A percentile compares a stretch with the other conserved stretches of the same genome.
Conservation (phyloP, 2,888 invertebrate genomes). For the Strigamia maritima region DNA sequence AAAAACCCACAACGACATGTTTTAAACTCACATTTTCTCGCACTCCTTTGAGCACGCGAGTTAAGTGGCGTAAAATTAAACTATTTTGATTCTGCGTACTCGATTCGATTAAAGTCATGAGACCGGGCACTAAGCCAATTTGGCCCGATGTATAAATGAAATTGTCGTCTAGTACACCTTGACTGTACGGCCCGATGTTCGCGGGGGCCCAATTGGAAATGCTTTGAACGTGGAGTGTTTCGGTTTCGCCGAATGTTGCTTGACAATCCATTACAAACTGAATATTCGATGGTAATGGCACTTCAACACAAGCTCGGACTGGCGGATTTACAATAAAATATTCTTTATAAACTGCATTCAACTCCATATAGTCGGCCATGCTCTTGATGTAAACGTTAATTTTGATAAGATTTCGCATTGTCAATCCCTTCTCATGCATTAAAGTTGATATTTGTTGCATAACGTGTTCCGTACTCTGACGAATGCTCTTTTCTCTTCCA, state of each 20-base stretch:
- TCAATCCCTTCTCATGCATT: neutral
- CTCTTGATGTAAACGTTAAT: constrained; percentile 79
- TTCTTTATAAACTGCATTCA: constrained; percentile 74
- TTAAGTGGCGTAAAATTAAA: constrained; percentile 77
- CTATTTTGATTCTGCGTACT: constrained; percentile 73
- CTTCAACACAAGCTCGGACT: constrained; percentile 78
- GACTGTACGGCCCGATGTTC: constrained; percentile 94
- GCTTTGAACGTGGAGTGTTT: constrained; percentile 80
- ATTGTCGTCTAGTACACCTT: constrained; percentile 80
- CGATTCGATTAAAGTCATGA: constrained; percentile 69
- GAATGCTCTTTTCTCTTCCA: neutral
- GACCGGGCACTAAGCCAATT: constrained; percentile 82
- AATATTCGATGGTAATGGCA: constrained; percentile 63
- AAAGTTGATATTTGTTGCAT: neutral
- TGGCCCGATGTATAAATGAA: constrained; percentile 86
- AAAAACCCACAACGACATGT: constrained; percentile 82
- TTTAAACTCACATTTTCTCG: constrained; percentile 72
- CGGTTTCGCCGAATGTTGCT: constrained; percentile 43
- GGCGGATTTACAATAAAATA: constrained; percentile 75
- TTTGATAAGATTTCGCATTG: constrained; percentile 68
- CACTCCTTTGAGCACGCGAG: constrained; percentile 73
- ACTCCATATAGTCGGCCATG: constrained; percentile 71
- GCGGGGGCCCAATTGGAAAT: constrained; percentile 98
- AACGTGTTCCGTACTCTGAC: neutral
- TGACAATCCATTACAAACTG: constrained; percentile 37